Evolutionary conservation across 2,888 invertebrate species (phyloP).

Genomic region (Synanthedon formicaeformis): DNA sequence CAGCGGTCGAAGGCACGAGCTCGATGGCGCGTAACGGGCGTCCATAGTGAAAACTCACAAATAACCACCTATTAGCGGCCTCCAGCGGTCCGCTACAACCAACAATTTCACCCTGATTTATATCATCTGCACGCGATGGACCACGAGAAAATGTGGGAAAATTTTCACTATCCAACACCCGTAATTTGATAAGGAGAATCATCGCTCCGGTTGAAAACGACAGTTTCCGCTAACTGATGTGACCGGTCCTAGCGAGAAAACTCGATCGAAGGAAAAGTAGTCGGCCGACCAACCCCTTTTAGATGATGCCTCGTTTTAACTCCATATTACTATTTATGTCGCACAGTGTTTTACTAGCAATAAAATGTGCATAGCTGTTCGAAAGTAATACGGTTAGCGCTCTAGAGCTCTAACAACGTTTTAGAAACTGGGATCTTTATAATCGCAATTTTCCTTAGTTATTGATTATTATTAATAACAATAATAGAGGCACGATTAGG

Average conservation of each 20-base stretch:
- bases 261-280: slow-evolving; percentile 60
- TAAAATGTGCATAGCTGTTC: slow-evolving; percentile 6
- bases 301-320: slow-evolving; percentile 26
- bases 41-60: slow-evolving; percentile 62
- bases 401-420: neutral
- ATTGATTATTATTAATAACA: neutral
- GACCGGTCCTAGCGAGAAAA: slow-evolving; percentile 58
- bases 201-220: slow-evolving; percentile 64
- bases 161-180: slow-evolving; percentile 58
- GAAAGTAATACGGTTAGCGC: slow-evolving; percentile 4
- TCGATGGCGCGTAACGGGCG: slow-evolving; percentile 50
- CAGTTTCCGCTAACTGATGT: slow-evolving; percentile 57
- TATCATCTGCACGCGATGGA: slow-evolving; percentile 49
- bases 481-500: slow-evolving; percentile 1
- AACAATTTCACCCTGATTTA: slow-evolving; percentile 66
- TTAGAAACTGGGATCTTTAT: neutral
- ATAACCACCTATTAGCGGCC: slow-evolving; percentile 59
- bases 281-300: slow-evolving; percentile 35
- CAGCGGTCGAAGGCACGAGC: slow-evolving; percentile 16
- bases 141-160: slow-evolving; percentile 66
- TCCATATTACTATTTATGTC: slow-evolving; percentile 18
- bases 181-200: slow-evolving; percentile 66
- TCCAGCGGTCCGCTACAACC: slow-evolving; percentile 43
- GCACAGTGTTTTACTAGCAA: slow-evolving; percentile 11
- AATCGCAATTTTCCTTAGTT: too few relatives aligned